A percentile compares a stretch with the other conserved stretches of the same genome.
Conservation (phyloP, 2,113 vertebrate genomes). For the Sigmodon hispidus region DNA sequence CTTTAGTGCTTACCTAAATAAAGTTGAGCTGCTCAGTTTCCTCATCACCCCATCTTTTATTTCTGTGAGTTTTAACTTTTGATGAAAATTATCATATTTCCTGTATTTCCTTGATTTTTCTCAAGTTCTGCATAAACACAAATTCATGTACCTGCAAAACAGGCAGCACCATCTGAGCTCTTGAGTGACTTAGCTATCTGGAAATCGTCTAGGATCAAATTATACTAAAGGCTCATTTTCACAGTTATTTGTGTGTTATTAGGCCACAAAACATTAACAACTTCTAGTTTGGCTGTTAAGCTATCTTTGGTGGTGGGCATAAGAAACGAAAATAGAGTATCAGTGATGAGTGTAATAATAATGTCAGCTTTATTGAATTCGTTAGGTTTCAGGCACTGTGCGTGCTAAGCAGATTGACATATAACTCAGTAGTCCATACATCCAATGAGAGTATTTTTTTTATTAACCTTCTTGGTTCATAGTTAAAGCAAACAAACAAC, state of each 20-base stretch:
- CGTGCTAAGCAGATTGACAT: neutral
- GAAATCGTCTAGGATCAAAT: neutral
- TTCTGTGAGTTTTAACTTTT: neutral
- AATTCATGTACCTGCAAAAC: neutral
- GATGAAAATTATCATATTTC: neutral
- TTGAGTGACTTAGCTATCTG: neutral
- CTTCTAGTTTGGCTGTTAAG: neutral
- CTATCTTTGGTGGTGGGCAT: rapidly evolving
- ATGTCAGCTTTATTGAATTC: neutral
- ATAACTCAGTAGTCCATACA: neutral
- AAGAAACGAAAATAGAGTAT: neutral
- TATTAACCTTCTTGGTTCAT: neutral
- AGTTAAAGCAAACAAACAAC: neutral
- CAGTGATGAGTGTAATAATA: neutral
- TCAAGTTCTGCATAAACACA: neutral
- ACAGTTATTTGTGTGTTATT: neutral
- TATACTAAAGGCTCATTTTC: neutral
- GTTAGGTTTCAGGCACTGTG: neutral
- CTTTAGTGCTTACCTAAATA: neutral
- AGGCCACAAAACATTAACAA: neutral
- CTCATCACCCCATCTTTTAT: neutral
- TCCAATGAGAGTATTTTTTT: neutral
- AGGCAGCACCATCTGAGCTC: rapidly evolving
- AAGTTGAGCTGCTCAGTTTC: no score
- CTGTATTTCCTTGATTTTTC: neutral